A percentile compares a stretch with the other conserved stretches of the same genome.
Conservation (phyloP, 2,113 vertebrate genomes). For the Tupaia chinensis region DNA sequence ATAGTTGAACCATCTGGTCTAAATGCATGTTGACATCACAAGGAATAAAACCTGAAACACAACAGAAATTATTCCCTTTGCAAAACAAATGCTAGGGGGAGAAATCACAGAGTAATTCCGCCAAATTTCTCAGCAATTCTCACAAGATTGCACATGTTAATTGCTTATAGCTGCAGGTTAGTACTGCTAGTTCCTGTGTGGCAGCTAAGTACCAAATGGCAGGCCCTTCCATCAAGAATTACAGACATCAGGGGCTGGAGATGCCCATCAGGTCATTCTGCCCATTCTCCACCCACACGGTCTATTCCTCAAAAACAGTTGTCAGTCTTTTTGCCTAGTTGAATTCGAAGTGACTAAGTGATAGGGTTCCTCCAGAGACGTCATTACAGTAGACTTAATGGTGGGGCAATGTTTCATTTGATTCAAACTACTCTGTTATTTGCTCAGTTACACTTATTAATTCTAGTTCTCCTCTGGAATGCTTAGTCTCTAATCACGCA, state of each 20-base stretch:
- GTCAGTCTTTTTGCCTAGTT: conserved; percentile 3
- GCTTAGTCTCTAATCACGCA: background rate
- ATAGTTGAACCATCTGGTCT: conserved; percentile 65
- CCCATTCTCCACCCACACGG: background rate
- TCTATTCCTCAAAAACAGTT: background rate
- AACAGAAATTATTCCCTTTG: conserved; percentile 73
- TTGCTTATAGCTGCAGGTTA: conserved; percentile 80
- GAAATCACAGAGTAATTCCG: conserved; percentile 54
- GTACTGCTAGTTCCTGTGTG: conserved; percentile 45
- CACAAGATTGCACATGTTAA: conserved; percentile 69
- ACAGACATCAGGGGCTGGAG: background rate
- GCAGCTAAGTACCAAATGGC: conserved; percentile 54
- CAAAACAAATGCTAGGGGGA: conserved; percentile 70
- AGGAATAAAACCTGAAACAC: conserved; percentile 73
- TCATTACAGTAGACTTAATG: conserved; percentile 35
- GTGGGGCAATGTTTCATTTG: conserved; percentile 49
- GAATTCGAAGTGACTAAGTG: conserved; percentile 49
- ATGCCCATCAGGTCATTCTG: background rate
- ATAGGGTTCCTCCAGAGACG: conserved; percentile 32
- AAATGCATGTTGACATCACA: conserved; percentile 69
- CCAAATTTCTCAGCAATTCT: conserved; percentile 73
- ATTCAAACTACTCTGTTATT: conserved; percentile 49
- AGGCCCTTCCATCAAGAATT: conserved; percentile 55
- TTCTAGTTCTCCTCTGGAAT: conserved; percentile 27
- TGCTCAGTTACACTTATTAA: conserved; percentile 52